Percentiles rank a stretch among this genome's conserved stretches.
Evolutionary conservation across 2,113 vertebrate species (phyloP).

Genomic region (Callocephalon fimbriatum): DNA sequence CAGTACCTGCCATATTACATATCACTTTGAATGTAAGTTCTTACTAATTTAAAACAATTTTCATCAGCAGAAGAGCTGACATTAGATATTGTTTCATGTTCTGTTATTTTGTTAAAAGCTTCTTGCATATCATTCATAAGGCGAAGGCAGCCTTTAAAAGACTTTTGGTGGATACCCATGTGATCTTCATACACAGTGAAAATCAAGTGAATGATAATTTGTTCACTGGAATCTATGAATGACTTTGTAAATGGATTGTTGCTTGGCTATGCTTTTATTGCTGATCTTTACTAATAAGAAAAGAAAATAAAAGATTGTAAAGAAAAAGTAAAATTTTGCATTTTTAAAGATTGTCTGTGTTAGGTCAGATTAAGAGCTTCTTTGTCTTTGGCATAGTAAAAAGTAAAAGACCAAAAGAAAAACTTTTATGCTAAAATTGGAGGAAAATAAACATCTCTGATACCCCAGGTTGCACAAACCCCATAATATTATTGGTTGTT

Average conservation of each 20-base stretch:
- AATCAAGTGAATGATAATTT: neutral
- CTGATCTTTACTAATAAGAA: neutral
- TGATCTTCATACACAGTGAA: neutral
- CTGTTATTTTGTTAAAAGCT: neutral
- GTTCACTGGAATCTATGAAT: neutral
- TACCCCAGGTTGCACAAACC: neutral
- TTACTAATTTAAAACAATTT: neutral
- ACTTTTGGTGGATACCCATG: neutral
- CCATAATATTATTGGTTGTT: neutral
- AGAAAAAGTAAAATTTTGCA: neutral
- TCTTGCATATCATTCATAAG: neutral
- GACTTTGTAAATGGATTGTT: neutral
- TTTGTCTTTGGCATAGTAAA: neutral
- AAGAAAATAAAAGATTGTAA: neutral
- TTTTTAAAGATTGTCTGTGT: neutral
- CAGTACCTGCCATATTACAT: neutral
- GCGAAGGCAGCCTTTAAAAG: neutral
- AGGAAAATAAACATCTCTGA: neutral
- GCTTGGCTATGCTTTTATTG: neutral
- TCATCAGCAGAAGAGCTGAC: neutral
- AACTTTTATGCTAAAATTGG: neutral
- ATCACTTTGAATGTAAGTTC: neutral
- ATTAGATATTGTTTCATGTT: neutral
- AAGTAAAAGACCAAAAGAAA: neutral
- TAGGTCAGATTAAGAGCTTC: neutral